phyloP scores from a whole-genome alignment of 2,113 vertebrate species.

The Osmerus eperlanus region DNA sequence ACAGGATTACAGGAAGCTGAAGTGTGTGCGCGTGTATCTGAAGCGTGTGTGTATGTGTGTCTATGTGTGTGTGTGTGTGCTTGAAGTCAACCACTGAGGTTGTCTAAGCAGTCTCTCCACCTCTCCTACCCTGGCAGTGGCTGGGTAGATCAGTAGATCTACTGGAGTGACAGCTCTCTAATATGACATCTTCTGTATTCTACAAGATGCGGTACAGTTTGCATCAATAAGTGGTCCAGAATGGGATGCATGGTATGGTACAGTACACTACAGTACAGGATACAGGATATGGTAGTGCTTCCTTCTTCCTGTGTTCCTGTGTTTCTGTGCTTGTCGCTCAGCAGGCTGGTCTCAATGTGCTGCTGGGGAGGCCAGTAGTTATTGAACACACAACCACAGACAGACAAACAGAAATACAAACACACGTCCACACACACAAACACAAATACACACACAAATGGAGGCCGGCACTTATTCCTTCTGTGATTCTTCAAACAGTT shows the following conservation, averaged over 20 bases:
- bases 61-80: not conserved
- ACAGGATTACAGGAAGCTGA: constrained; percentile 76
- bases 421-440: constrained; percentile 8
- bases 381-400: not conserved
- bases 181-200: too few species aligned
- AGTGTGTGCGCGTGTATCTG: constrained; percentile 23
- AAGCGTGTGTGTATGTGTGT: too few species aligned
- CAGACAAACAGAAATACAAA: not conserved
- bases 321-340: too few species aligned
- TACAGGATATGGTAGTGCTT: too few species aligned
- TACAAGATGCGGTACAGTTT: too few species aligned
- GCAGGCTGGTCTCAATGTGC: too few species aligned
- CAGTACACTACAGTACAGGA: too few species aligned
- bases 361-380: too few species aligned
- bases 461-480: constrained; percentile 74
- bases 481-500: constrained; percentile 84
- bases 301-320: too few species aligned
- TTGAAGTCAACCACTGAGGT: not conserved
- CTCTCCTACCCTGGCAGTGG: not conserved
- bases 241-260: too few species aligned
- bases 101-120: not conserved
- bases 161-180: too few species aligned
- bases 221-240: too few species aligned
- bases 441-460: constrained; percentile 36
- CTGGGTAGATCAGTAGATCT: not conserved